Evolutionary conservation across 2,113 vertebrate species (phyloP), one percentile per base, ranked within the genome.

Genomic region (Glaucomys volans): DNA sequence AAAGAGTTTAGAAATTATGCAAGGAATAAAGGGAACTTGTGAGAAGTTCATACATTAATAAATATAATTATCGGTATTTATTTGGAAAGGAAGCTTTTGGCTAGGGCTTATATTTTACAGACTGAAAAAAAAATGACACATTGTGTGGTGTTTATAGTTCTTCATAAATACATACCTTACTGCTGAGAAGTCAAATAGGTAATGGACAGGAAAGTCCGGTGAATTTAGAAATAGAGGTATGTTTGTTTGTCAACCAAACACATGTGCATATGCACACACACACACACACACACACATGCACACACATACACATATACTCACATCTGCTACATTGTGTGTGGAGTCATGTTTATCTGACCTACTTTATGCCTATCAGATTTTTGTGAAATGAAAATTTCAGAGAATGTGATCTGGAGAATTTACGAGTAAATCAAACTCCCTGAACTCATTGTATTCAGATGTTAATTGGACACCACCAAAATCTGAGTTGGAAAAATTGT

Each of bases 381-480:
- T 79, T 4, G 9, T 80, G 32, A 35, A 12, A 74, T 62, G 24
- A 59, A 30, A 44, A 71, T 83, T 40, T 92, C 13, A 62, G 11
- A 35, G 20, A 47, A 2, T 64, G 32, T 72, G 5, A 0, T 47
- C n/a, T 90, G 2, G 1, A 66, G 42, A 84, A 77, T 11, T 87
- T 1, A 6, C 0, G 77, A n/a, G 0, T 37, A 12, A 57, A 85
- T 72, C 0, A 35, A 57, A 50, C 11, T n/a, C 0, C 17, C 8
- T 75, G 13, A 86, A 20, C 5, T 67, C 40, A 44, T 79, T 44
- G 20, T 3, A 82, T 3, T 18, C 37, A 54, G 10, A 35, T 35
- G 6, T 9, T 83, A 47, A 54, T 6, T 83, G 3, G 20, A 20
- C 74, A 2, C 4, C 6, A 54, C 20, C 0, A 54, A 37, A 87